Evolutionary conservation across 92 coral and sea anemone genomes (phyloP), one percentile per base, ranked within the genome.

Genomic region (Porites cylindrica): DNA sequence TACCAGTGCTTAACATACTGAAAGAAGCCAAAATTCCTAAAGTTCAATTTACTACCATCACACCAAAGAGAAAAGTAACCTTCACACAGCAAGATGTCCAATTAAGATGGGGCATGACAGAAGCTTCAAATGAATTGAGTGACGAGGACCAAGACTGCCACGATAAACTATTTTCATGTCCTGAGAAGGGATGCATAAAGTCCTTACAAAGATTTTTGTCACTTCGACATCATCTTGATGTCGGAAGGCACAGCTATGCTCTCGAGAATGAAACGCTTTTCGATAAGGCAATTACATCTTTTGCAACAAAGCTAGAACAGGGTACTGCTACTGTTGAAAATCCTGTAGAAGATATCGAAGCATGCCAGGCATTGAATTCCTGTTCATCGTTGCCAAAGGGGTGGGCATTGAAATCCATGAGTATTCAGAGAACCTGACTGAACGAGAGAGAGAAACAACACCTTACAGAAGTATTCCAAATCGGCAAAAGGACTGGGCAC

Each of bases 281-380:
- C 51, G 94, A 91, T 81, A 91, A 91, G 82, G 94, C 94, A 83
- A 91, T 88, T 90, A 59, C 81, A 58, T 60, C 47, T 4, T 86
- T 86, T 60, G 90, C 93, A 14, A n/a, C 78, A 51, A 75, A 80
- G n/a, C 75, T 84, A 5, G 92, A 90, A 52, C 81, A 77, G 29
- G 83, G 83, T 65, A 17, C 19, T 79, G 74, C 73, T 59, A 47
- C 21, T 47, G 74, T 79, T 79, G 72, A 79, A 1, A 19, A 47
- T 65, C 72, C 83, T 4, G 43, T 47, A 43, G 75, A 65, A 20
- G 74, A 79, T 11, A 65, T 47, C 43, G 73, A 21, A 10, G 21
- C 84, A 50, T 13, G 7, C 23, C 60, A 79, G 47, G 12, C 84
- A n/a, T 62, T 89, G 85, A 89, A 85, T 60, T 72, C 86, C 23